These are phyloP conservation scores for Drosophila prostipennis DNA, from an alignment of 2,888 invertebrate genomes.

Conservation along the genomic window DNA sequence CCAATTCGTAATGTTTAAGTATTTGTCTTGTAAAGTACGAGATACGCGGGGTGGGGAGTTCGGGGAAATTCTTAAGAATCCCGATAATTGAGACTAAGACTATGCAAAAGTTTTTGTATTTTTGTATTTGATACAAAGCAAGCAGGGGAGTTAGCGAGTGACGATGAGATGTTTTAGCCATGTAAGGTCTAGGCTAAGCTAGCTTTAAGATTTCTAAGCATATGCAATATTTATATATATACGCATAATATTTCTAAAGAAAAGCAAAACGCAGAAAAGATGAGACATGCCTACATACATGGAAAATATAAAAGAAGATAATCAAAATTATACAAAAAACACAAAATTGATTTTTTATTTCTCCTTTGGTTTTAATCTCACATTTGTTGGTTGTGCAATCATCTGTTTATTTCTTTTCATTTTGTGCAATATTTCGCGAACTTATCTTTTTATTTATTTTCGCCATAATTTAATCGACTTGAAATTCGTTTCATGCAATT, in stretches of 20 bases:
- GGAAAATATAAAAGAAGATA: conserved; percentile 79
- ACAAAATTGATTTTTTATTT: conserved; percentile 68
- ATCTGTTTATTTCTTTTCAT: conserved; percentile 2
- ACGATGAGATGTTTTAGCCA: conserved; percentile 33
- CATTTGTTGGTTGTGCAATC: conserved; percentile 60
- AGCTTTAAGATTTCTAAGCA: conserved; percentile 62
- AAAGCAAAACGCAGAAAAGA: conserved; percentile 40
- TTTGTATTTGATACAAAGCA: conserved; percentile 74
- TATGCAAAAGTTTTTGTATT: conserved; percentile 74
- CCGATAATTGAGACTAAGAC: conserved; percentile 57
- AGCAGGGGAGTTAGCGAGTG: conserved; percentile 42
- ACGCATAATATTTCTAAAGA: conserved; percentile 43
- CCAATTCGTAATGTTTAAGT: conserved; percentile 45
- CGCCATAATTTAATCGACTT: conserved; percentile 6
- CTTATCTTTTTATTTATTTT: conserved; percentile 1
- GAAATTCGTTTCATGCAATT: conserved; percentile 1
- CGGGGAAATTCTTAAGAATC: conserved; percentile 15
- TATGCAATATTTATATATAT: conserved; percentile 71
- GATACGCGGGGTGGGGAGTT: conserved; percentile 13
- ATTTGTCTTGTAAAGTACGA: conserved; percentile 29
- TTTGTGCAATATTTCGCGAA: conserved; percentile 33
- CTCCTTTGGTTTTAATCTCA: conserved; percentile 40
- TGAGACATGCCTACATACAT: conserved; percentile 69
- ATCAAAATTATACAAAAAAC: conserved; percentile 70
- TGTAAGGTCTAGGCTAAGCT: conserved; percentile 32